Percentiles rank a stretch among this genome's conserved stretches.
These are phyloP conservation scores for Heliconius congener DNA, from an alignment of 1,140 invertebrate species.

Conservation along the genomic window DNA sequence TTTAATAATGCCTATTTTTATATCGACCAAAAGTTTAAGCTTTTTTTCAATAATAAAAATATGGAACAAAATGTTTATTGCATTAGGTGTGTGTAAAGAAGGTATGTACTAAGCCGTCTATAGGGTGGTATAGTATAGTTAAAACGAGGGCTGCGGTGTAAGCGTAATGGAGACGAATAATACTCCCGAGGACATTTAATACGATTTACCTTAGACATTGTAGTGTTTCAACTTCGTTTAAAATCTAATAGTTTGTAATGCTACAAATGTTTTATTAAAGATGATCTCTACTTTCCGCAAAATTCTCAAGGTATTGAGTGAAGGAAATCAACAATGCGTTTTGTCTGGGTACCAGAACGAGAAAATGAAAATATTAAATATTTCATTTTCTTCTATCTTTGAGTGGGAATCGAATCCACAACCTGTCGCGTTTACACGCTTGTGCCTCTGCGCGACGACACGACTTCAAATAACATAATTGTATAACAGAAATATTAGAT, in stretches of 20 bases:
- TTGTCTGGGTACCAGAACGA: too few species aligned
- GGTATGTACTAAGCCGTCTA: not conserved
- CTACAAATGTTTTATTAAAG: too few species aligned
- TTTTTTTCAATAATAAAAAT: too few species aligned
- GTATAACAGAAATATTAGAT: not conserved
- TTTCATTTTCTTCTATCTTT: too few species aligned
- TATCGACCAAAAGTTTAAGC: not conserved
- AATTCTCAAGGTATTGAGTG: too few species aligned
- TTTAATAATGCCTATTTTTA: not conserved
- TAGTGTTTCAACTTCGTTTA: not conserved
- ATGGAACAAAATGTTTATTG: not conserved
- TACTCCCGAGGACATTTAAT: not conserved
- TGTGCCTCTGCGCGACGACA: too few species aligned
- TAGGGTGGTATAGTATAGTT: not conserved
- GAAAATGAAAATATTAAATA: too few species aligned
- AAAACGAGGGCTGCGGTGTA: not conserved
- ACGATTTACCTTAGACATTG: conserved; percentile 1
- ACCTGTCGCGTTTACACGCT: too few species aligned
- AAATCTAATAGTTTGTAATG: not conserved
- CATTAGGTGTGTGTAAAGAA: not conserved
- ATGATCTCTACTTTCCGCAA: too few species aligned
- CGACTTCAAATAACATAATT: not conserved
- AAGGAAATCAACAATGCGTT: too few species aligned
- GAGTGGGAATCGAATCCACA: too few species aligned
- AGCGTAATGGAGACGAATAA: not conserved